These are phyloP conservation scores for Eupithecia inturbata DNA, from an alignment of 2,888 invertebrate genomes.

Conservation along the genomic window DNA sequence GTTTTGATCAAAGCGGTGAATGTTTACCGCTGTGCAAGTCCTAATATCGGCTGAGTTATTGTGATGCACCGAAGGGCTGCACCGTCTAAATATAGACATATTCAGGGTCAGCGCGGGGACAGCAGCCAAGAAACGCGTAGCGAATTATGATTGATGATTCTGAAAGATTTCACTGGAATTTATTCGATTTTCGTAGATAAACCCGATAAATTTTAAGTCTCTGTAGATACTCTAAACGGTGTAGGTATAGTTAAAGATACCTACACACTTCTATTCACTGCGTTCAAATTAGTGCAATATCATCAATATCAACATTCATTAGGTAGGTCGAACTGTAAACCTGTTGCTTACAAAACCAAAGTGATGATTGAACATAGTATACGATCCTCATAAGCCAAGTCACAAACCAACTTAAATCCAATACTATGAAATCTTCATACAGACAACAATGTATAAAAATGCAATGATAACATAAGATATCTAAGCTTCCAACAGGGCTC, in stretches of 20 bases:
- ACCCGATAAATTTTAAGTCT: no score
- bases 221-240: no score
- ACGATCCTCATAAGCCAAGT: not conserved
- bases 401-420: not conserved
- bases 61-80: conserved; percentile 59
- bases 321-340: not conserved
- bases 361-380: not conserved
- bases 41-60: conserved; percentile 70
- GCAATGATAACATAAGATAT: not conserved
- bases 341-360: not conserved
- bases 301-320: not conserved
- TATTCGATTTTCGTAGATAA: conserved; percentile 34
- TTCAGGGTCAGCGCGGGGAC: conserved; percentile 71
- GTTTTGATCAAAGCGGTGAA: conserved; percentile 42
- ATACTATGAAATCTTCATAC: not conserved
- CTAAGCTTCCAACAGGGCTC: not conserved
- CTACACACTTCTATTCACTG: no score
- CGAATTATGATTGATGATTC: conserved; percentile 77
- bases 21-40: conserved; percentile 50
- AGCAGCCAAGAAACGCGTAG: conserved; percentile 72
- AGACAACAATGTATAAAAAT: not conserved
- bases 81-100: conserved; percentile 70
- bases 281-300: not conserved
- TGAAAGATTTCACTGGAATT: conserved; percentile 59
- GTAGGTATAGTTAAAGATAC: no score